Evolutionary conservation across 1,140 invertebrate genomes (phyloP).

Genomic region (Hermetia illucens): DNA sequence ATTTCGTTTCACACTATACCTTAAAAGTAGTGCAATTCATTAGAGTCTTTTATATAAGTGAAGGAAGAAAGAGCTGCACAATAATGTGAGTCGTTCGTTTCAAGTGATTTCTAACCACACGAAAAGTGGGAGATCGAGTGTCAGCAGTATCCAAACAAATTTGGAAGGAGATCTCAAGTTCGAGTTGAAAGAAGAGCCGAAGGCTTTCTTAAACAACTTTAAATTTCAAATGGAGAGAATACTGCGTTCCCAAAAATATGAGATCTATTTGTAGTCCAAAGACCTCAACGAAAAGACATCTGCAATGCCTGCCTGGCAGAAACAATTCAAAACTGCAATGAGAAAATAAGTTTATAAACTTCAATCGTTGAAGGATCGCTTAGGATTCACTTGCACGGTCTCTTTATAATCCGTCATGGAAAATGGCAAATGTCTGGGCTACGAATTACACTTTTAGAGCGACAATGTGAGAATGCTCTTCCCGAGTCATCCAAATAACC

Average conservation of each 20-base stretch:
- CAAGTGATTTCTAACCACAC: background rate
- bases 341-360: background rate
- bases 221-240: background rate
- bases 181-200: background rate
- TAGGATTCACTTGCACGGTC: too few relatives aligned
- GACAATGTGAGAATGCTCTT: too few relatives aligned
- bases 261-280: background rate
- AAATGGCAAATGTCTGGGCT: too few relatives aligned
- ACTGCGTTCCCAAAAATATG: background rate
- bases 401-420: too few relatives aligned
- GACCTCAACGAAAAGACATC: background rate
- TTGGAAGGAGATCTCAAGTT: background rate
- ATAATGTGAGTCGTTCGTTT: background rate
- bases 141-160: background rate
- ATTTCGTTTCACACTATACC: background rate
- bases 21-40: background rate
- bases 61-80: background rate
- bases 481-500: too few relatives aligned
- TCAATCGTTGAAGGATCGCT: too few relatives aligned
- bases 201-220: background rate
- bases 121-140: background rate
- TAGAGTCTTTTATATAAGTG: background rate
- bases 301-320: background rate
- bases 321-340: background rate
- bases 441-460: too few relatives aligned